Base-by-base conservation (phyloP, 2,113 vertebrate genomes). In the Sula dactylatra region DNA sequence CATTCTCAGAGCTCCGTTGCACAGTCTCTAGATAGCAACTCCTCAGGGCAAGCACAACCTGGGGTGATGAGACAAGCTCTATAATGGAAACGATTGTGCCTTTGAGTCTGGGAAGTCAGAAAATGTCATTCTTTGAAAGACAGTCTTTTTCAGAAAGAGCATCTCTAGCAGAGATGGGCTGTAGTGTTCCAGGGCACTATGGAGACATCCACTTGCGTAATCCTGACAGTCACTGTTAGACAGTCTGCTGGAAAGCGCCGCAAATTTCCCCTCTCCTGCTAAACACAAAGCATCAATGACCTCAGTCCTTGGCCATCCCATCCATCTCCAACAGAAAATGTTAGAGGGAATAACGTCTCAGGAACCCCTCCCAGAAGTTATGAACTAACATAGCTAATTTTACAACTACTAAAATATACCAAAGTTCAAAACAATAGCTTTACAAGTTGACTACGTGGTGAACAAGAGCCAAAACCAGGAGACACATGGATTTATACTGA, bases 161-260 rank as follows among this genome's bases (percentile, higher is more conserved):
- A 77, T 55, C 86, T 50, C 47, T 21, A 73, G 59, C 36, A 11
- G 82, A 73, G 66, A 38, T 34, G 40, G 52, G 45, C 58, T 65
- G 83, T 4, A 78, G 70, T 52, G 72, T 90, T 73, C 86, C 96
- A 91, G 89, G 79, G 89, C 88, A 72, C 86, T 52, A 0, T 34
- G 77, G 83, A 91, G 80, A 69, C 86, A 9, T 87, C 84, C 94
- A 66, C 54, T 77, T 95, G 84, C 67, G 82, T 42, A 95, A 94
- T 44, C 55, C 79, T 45, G 82, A 34, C 22, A 44, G 94, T 26
- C 29, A 21, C 76, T 34, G 58, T 47, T 59, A 88, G 64, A 58
- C 3, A 16, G 52, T 61, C 45, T 69, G 90, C 83, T 94, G 92
- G 94, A 92, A 90, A 55, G 72, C 0, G 1, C 65, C 24, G 3